Evolutionary conservation across 2,888 invertebrate genomes (phyloP).

Genomic region (Pristionchus maxplancki): DNA sequence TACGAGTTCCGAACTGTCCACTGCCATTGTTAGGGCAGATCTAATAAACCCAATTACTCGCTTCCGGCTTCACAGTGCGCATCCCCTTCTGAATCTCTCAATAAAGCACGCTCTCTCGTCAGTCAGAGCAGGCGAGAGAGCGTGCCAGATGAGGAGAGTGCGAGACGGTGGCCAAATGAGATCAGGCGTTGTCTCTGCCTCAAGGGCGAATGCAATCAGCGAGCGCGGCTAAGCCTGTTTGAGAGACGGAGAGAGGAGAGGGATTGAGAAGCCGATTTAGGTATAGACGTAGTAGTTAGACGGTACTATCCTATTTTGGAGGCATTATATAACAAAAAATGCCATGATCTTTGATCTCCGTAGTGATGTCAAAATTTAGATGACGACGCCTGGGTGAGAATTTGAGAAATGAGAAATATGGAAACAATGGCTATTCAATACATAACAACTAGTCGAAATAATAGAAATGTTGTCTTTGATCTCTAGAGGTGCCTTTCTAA

Average conservation of each 20-base stretch:
- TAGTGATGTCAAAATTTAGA: too few relatives aligned
- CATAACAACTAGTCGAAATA: too few relatives aligned
- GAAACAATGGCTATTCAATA: too few relatives aligned
- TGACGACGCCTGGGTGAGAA: too few relatives aligned
- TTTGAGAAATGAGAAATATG: too few relatives aligned
- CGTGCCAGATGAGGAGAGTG: not conserved
- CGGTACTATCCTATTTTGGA: too few relatives aligned
- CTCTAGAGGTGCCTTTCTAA: too few relatives aligned
- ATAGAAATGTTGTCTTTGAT: too few relatives aligned
- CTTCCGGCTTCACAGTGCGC: not conserved
- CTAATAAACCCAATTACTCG: not conserved
- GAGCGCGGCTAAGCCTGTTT: not conserved
- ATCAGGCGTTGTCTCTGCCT: slow-evolving; percentile 45
- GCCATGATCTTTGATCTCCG: too few relatives aligned
- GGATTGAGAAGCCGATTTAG: not conserved
- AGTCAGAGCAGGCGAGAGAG: not conserved
- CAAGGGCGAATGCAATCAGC: slow-evolving; percentile 45
- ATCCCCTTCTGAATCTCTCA: not conserved
- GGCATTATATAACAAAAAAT: too few relatives aligned
- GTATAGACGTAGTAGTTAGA: too few relatives aligned
- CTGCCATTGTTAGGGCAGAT: not conserved
- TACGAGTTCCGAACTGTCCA: not conserved
- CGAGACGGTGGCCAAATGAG: slow-evolving; percentile 11
- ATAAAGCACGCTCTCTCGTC: not conserved
- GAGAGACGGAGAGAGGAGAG: slow-evolving; percentile 14